These are phyloP conservation scores for Asarcornis scutulata DNA, from an alignment of 2,113 vertebrate species.

Conservation along the genomic window DNA sequence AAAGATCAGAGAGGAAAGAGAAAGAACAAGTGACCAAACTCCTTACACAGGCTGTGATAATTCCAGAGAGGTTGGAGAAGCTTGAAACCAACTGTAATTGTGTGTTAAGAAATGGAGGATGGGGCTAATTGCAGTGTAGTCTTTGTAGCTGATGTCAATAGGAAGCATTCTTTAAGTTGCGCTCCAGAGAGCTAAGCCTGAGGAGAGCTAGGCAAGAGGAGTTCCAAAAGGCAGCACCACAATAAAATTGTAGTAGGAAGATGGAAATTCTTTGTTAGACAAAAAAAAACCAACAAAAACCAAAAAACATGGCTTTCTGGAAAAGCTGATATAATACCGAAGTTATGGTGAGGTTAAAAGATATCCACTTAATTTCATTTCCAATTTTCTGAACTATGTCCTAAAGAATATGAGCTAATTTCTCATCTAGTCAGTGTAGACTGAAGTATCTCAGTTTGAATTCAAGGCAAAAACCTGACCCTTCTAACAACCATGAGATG, in stretches of 20 bases:
- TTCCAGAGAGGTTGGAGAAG: neutral
- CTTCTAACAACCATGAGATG: neutral
- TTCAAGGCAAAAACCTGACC: neutral
- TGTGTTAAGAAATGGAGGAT: neutral
- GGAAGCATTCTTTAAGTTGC: neutral
- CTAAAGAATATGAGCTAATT: neutral
- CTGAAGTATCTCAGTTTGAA: neutral
- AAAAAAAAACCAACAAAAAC: too few species aligned
- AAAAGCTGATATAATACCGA: neutral
- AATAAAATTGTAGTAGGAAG: neutral
- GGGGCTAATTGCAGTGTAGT: neutral
- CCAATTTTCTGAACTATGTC: neutral
- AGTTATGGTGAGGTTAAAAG: neutral
- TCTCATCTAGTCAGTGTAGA: too few species aligned
- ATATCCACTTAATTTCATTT: neutral
- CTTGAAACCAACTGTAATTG: neutral
- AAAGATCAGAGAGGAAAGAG: neutral
- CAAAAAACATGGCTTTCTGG: neutral
- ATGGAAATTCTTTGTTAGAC: neutral
- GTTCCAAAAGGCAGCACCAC: neutral
- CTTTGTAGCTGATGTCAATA: neutral
- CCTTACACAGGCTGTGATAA: neutral
- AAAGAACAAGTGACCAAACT: neutral
- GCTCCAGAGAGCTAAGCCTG: neutral
- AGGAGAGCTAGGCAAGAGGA: neutral